Evolutionary conservation across 2,113 vertebrate genomes (phyloP).

Genomic region (Mormyrus lacerda): DNA sequence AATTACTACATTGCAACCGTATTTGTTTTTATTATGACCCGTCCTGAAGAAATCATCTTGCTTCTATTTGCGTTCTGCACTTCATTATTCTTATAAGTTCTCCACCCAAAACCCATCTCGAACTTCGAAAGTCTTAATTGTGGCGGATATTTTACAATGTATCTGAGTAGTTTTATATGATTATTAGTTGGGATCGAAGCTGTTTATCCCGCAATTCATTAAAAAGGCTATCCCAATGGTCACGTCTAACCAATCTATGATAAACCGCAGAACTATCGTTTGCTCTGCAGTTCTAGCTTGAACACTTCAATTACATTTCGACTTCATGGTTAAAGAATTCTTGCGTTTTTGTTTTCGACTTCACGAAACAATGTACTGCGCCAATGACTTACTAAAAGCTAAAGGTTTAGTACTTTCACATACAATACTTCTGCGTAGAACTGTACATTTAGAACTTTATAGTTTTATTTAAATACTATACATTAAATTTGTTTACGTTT

Average conservation of each 20-base stretch:
- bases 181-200: neutral
- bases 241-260: neutral
- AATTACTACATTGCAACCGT: neutral
- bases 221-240: neutral
- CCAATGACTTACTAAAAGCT: neutral
- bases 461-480: neutral
- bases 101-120: neutral
- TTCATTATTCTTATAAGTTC: neutral
- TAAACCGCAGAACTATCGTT: neutral
- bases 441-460: neutral
- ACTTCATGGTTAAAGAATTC: neutral
- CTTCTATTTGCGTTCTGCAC: neutral
- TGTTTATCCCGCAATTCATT: neutral
- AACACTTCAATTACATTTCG: neutral
- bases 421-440: neutral
- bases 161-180: neutral
- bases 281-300: neutral
- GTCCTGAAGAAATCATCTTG: neutral
- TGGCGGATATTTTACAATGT: neutral
- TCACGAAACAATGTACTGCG: neutral
- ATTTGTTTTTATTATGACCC: neutral
- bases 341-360: neutral
- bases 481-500: conserved; percentile 14
- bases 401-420: neutral
- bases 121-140: neutral